Percentiles rank a stretch among this genome's conserved stretches.
phyloP scores from a whole-genome alignment of 2,888 invertebrate species.

The Chesias legatella region DNA sequence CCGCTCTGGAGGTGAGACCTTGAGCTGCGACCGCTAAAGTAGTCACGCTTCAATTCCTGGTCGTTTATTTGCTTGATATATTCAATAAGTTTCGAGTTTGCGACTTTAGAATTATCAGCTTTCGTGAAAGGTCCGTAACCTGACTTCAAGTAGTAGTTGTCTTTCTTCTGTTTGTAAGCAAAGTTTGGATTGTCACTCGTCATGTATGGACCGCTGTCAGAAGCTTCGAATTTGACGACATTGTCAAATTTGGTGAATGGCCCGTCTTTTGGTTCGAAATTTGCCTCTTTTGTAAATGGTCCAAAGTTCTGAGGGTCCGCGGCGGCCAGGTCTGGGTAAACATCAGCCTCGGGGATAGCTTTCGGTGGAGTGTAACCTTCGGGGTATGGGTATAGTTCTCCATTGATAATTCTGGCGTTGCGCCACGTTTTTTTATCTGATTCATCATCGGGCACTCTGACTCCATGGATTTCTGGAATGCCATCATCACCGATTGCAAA shows the following conservation, averaged over 20 bases:
- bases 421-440: constrained; percentile 92
- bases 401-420: constrained; percentile 93
- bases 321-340: constrained; percentile 66
- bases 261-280: constrained; percentile 77
- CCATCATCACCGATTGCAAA: constrained; percentile 85
- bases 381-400: constrained; percentile 88
- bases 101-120: constrained; percentile 80
- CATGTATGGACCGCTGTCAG: constrained; percentile 61
- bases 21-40: constrained; percentile 77
- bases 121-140: constrained; percentile 83
- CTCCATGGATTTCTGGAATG: constrained; percentile 89
- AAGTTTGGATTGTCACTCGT: constrained; percentile 57
- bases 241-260: constrained; percentile 83
- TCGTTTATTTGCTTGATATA: constrained; percentile 85
- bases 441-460: constrained; percentile 91
- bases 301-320: constrained; percentile 71
- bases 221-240: constrained; percentile 61
- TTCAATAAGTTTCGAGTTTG: constrained; percentile 81
- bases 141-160: constrained; percentile 63
- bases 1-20: constrained; percentile 65
- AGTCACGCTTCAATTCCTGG: constrained; percentile 82
- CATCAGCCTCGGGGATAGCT: constrained; percentile 80
- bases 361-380: constrained; percentile 84
- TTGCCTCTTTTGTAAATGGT: constrained; percentile 82
- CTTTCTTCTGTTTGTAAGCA: constrained; percentile 66